A percentile compares a stretch with the other conserved stretches of the same genome.
Evolutionary conservation across 37 sponge, comb jelly and placozoan species (phyloP).

Genomic region (Hormiphora californensis): DNA sequence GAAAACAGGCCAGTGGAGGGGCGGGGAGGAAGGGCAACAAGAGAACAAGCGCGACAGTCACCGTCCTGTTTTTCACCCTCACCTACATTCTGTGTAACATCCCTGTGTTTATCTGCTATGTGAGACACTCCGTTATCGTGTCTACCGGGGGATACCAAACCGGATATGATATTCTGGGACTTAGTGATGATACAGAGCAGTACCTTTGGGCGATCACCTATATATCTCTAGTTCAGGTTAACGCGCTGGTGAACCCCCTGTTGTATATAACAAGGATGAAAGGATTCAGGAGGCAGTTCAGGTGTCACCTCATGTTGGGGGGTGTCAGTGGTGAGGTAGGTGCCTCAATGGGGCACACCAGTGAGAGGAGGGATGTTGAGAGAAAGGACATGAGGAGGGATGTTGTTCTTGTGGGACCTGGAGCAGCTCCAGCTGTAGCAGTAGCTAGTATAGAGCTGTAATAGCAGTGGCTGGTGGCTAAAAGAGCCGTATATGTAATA

Average conservation of each 20-base stretch:
- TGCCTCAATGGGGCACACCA: no score
- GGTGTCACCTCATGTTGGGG: no score
- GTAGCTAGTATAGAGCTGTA: no score
- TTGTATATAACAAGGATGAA: neutral
- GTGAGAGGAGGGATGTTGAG: no score
- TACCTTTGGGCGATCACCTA: conserved; percentile 8
- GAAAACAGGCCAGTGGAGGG: neutral
- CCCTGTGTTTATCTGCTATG: neutral
- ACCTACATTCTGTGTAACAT: neutral
- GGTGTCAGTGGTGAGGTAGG: no score
- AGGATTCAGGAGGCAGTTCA: neutral
- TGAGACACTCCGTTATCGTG: neutral
- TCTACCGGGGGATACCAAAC: no score
- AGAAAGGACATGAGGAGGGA: no score
- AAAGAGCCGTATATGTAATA: no score
- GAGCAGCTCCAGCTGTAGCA: no score
- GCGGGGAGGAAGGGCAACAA: neutral
- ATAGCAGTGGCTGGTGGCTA: no score
- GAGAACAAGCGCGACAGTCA: neutral
- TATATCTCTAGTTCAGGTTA: neutral
- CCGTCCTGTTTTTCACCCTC: neutral
- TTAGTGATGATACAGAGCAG: neutral
- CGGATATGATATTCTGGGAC: neutral
- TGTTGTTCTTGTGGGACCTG: no score
- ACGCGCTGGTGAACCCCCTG: conserved; percentile 16